Percentiles rank a stretch among this genome's conserved stretches.
These are phyloP conservation scores for Philonicus albiceps DNA, from an alignment of 2,888 invertebrate genomes.

Conservation along the genomic window DNA sequence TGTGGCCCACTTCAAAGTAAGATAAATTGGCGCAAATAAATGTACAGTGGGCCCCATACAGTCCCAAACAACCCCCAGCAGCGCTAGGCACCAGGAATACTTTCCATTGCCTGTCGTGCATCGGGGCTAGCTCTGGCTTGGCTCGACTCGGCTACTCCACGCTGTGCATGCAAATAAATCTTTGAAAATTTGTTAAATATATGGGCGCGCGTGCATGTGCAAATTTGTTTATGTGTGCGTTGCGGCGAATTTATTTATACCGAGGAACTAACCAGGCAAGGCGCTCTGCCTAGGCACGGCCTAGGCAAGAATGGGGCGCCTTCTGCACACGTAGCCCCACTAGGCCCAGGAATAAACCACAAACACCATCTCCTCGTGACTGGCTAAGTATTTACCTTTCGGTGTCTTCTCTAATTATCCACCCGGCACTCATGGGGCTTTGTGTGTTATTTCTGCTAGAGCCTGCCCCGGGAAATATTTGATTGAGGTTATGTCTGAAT, in stretches of 20 bases:
- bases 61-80: neutral
- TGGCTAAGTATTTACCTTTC: conserved; percentile 33
- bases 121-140: neutral
- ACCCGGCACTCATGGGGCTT: neutral
- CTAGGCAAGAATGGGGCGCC: neutral
- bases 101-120: neutral
- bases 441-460: neutral
- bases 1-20: conserved; percentile 23
- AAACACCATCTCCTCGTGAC: conserved; percentile 13
- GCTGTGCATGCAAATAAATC: conserved; percentile 32
- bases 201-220: neutral
- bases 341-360: conserved; percentile 7
- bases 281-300: neutral
- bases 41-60: conserved; percentile 12
- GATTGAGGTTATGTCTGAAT: conserved; percentile 36
- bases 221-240: conserved; percentile 4
- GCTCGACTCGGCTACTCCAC: neutral
- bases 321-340: neutral
- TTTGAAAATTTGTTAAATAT: conserved; percentile 35
- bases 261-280: neutral
- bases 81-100: neutral
- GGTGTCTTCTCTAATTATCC: conserved; percentile 21
- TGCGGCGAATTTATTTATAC: neutral
- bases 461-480: neutral
- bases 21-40: conserved; percentile 32